phyloP scores from a whole-genome alignment of 1,140 invertebrate genomes.

The Temnothorax curvispinosus region DNA sequence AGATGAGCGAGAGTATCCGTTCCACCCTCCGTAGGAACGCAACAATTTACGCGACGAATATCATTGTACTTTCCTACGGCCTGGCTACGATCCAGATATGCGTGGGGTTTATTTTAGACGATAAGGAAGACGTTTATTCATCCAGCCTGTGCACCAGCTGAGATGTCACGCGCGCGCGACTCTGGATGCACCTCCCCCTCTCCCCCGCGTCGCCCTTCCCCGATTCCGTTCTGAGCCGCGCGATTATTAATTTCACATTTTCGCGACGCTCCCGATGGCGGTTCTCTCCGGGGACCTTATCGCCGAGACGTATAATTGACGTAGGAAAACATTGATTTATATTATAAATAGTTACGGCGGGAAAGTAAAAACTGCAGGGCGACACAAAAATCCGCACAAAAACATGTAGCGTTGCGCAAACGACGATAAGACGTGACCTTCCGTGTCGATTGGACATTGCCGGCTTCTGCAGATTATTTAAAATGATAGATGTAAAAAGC shows the following conservation, averaged over 20 bases:
- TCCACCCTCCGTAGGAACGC: constrained; percentile 39
- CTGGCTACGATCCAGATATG: constrained; percentile 84
- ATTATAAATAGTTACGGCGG: constrained; percentile 8
- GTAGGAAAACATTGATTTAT: background rate
- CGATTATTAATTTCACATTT: constrained; percentile 67
- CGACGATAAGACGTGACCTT: constrained; percentile 31
- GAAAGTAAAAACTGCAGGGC: constrained; percentile 32
- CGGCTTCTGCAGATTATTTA: constrained; percentile 30
- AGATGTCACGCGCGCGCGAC: constrained; percentile 80
- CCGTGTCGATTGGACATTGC: constrained; percentile 33
- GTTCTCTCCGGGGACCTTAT: background rate
- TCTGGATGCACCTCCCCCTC: constrained; percentile 72
- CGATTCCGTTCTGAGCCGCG: background rate
- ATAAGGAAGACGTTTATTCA: constrained; percentile 86
- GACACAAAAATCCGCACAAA: constrained; percentile 37
- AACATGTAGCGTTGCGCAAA: constrained; percentile 40
- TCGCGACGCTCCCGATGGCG: constrained; percentile 45
- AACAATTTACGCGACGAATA: constrained; percentile 79
- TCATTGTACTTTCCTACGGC: constrained; percentile 82
- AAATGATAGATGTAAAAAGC: background rate
- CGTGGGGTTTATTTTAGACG: constrained; percentile 85
- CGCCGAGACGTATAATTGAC: background rate
- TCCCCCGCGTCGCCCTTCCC: background rate
- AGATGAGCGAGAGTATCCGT: constrained; percentile 19
- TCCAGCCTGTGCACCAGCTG: constrained; percentile 82